A percentile compares a stretch with the other conserved stretches of the same genome.
phyloP scores from a whole-genome alignment of 2,113 vertebrate species.

The Meriones unguiculatus region DNA sequence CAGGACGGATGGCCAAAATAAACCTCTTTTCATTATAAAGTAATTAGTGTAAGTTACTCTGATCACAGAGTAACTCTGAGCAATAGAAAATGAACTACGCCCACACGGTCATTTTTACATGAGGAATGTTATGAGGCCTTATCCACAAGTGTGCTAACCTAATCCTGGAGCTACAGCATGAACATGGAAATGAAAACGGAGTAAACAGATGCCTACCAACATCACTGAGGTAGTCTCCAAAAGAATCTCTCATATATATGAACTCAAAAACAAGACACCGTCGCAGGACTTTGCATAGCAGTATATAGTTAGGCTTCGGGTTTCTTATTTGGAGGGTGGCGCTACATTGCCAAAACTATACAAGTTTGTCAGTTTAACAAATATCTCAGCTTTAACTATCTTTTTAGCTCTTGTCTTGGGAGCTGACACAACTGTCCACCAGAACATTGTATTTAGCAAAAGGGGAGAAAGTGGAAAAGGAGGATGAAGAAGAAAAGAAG shows the following conservation, averaged over 20 bases:
- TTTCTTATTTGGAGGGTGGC: neutral
- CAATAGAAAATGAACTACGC: neutral
- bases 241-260: neutral
- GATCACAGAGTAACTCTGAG: too few relatives aligned
- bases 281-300: neutral
- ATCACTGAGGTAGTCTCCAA: neutral
- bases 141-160: neutral
- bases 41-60: neutral
- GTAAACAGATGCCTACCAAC: neutral
- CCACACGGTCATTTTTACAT: neutral
- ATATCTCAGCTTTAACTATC: neutral
- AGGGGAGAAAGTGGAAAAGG: neutral
- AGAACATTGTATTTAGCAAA: conserved; percentile 52
- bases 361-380: neutral
- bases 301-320: neutral
- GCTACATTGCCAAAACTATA: neutral
- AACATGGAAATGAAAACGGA: neutral
- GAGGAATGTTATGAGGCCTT: neutral
- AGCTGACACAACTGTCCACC: conserved; percentile 32
- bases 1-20: neutral
- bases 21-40: neutral
- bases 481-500: neutral
- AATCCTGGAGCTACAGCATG: neutral
- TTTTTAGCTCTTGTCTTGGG: neutral
- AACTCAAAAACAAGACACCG: neutral